Evolutionary conservation across 2,113 vertebrate genomes (phyloP).

Genomic region (Mirounga angustirostris): DNA sequence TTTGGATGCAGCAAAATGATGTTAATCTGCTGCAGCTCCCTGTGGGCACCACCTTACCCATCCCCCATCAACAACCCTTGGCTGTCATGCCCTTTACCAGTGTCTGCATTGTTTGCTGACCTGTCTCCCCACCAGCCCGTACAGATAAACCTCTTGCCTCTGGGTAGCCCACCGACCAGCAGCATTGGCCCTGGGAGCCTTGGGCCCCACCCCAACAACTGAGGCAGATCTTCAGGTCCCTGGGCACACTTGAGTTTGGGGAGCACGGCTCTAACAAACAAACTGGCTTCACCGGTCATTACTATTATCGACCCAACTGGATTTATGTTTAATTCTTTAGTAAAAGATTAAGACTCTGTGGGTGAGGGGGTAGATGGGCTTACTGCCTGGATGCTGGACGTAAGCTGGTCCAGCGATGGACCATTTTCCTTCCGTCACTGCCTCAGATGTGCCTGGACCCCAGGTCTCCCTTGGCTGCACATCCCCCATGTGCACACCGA

Average conservation of each 20-base stretch:
- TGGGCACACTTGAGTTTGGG: not conserved
- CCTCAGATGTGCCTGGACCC: not conserved
- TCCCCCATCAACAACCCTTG: not conserved
- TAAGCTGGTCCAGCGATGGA: not conserved
- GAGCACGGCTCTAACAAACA: not conserved
- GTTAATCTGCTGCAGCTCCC: not conserved
- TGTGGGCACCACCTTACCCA: accelerated
- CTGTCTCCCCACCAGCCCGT: not conserved
- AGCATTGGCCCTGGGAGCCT: not conserved
- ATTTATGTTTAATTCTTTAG: not conserved
- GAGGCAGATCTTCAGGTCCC: not conserved
- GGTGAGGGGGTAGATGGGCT: not conserved
- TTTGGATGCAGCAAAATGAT: not conserved
- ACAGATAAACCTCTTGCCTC: not conserved
- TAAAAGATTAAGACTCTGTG: not conserved
- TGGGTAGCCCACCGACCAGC: not conserved
- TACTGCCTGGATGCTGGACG: not conserved
- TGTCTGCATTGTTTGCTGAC: not conserved
- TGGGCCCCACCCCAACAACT: accelerated
- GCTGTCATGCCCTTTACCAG: not conserved
- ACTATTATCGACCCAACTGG: not conserved
- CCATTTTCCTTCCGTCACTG: not conserved
- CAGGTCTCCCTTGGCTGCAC: not conserved
- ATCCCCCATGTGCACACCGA: not conserved
- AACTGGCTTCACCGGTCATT: not conserved